Evolutionary conservation across 2,888 invertebrate species (phyloP), one percentile per base, ranked within the genome.

Genomic region (Synanthedon myopaeformis): DNA sequence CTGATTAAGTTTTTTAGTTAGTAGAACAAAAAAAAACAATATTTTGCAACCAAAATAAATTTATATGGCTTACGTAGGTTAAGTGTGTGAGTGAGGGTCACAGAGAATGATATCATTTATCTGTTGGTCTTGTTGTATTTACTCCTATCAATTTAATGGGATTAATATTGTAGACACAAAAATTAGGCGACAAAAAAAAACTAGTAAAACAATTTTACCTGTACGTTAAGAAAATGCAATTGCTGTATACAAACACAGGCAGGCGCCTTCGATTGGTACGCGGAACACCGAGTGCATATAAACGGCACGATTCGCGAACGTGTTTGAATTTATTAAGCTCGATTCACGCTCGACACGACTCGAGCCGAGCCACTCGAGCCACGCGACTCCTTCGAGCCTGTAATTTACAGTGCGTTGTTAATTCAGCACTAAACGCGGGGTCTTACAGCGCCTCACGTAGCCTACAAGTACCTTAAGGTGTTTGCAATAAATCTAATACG

Each of bases 331-430:
- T 69, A 66, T 64, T 65, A 67, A 64, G 61, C 59, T 61, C 55
- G 56, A 62, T 57, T 55, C 56, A 54, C 57, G 17, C 23, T 49
- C 49, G 23, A 17, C 12, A 54, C 57, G 57, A 56, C 12, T 49
- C 49, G 23, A 17, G 17, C 55, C 57, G 57, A 56, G 57, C 56
- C 56, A 58, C 57, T 57, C 57, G 55, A 60, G 56, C 54, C 57
- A 56, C 51, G 57, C 55, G 57, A 59, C 54, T 55, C 42, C 54
- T 55, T 57, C 56, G 42, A 60, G 13, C 58, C 58, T 62, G 65
- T 70, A 68, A 69, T 71, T 72, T 64, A 65, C 67, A 63, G 64
- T 64, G 62, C 61, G 65, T 60, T 68, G 72, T 74, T 75, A 74
- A 73, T 72, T 67, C 66, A 61, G 65, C 57, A 59, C 60, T 60